Percentiles rank a stretch among this genome's conserved stretches.
Conservation (phyloP, 2,888 invertebrate genomes). For the Chironomus riparius region DNA sequence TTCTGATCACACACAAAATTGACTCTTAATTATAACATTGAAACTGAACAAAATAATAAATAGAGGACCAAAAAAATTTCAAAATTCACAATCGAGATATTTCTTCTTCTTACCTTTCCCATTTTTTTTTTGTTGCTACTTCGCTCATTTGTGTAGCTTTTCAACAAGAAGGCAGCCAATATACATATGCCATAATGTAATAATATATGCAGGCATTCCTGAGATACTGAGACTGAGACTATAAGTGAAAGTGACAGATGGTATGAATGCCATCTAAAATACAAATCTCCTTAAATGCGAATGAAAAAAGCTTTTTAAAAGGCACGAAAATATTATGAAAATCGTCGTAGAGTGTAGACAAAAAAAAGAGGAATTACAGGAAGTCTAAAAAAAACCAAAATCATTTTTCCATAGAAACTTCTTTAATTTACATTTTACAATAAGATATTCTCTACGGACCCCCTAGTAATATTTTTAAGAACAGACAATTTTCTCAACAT, state of each 20-base stretch:
- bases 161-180: background rate
- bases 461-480: no score
- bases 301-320: background rate
- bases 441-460: no score
- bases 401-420: no score
- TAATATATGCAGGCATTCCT: background rate
- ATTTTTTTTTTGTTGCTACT: no score
- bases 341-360: no score
- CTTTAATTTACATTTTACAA: no score
- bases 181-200: background rate
- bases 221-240: background rate
- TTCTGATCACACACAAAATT: background rate
- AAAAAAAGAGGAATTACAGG: no score
- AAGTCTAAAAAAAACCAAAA: no score
- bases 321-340: background rate
- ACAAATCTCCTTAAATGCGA: background rate
- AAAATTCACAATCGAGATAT: constrained; percentile 15
- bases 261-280: background rate
- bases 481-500: no score
- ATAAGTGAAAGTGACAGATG: constrained; percentile 19
- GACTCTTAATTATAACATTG: constrained; percentile 24
- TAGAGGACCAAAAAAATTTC: background rate
- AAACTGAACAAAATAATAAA: background rate
- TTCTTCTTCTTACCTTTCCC: background rate
- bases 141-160: no score